Evolutionary conservation across 1,140 invertebrate genomes (phyloP).

Genomic region (Dendroctonus ponderosae): DNA sequence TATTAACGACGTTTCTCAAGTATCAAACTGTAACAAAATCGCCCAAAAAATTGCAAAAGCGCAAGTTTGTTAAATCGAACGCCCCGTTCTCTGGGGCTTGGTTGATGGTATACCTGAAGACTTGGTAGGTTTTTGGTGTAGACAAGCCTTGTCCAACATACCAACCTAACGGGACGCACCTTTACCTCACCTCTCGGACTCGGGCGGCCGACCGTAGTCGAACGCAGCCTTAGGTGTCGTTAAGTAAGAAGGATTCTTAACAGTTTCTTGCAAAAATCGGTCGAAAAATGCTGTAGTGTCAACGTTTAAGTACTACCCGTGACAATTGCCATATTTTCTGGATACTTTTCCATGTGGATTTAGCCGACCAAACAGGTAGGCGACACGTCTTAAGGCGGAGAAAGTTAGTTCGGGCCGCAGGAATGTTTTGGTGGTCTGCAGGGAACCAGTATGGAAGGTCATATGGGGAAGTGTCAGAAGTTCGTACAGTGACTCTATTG

Average conservation of each 20-base stretch:
- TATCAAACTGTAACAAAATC: too few relatives aligned
- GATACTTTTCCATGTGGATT: constrained; percentile 17
- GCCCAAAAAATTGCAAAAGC: too few relatives aligned
- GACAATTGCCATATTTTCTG: constrained; percentile 9
- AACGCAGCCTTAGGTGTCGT: constrained; percentile 30
- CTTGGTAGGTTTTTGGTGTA: constrained; percentile 2
- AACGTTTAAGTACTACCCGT: constrained; percentile 11
- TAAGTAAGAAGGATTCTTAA: constrained; percentile 14
- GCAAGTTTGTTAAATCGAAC: too few relatives aligned
- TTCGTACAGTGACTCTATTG: too few relatives aligned
- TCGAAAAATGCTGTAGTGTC: constrained; percentile 15
- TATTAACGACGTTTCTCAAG: too few relatives aligned
- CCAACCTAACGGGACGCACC: constrained; percentile 45
- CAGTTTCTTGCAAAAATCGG: constrained; percentile 19
- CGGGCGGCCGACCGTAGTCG: constrained; percentile 32
- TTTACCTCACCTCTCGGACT: constrained; percentile 41
- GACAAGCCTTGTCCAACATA: constrained; percentile 29
- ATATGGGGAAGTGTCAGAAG: background rate
- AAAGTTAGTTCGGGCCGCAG: background rate
- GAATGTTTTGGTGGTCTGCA: constrained; percentile 15
- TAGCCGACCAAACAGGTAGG: background rate
- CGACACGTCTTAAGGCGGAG: constrained; percentile 3
- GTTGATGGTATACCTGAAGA: background rate
- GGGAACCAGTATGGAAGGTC: constrained; percentile 13
- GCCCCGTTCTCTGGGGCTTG: background rate